Base-by-base conservation (phyloP, 2,113 vertebrate genomes). In the Nothobranchius furzeri region DNA sequence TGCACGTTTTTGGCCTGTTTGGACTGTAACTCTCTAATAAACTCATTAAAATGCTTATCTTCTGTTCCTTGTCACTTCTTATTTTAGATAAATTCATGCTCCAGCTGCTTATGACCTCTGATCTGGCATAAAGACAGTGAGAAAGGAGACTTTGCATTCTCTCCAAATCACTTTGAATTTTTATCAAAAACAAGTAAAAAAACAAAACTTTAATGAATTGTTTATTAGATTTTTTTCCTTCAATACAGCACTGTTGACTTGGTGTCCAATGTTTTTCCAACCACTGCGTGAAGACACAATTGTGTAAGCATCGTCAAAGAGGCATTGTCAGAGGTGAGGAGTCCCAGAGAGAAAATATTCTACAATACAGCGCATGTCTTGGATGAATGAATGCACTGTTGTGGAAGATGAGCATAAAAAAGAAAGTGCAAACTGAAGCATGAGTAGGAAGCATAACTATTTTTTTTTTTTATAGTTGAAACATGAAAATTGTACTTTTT, bases 161-260 rank as follows among this genome's bases (percentile, higher is more conserved):
- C 37, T 40, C 9, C 37, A 20, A 20, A 20, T 20, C 20, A 20
- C 20, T 20, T 20, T 20, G 20, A 20, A 20, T 20, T 20, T 20
- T 20, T 20, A 20, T 20, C 20, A 20, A 20, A 20, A 30, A 30
- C 30, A 30, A 30, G 20, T 30, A 30, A 30, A 30, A 40, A 40
- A 40, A 9, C 37, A 40, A 40, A 8, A 1, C 3, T 40, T 40
- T 40, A 8, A 1, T 81, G 78, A 64, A 78, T 11, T 40, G 40
- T 42, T 74, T 15, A 75, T 83, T 61, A 13, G 61, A 72, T 71
- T 61, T 64, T 3, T 42, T 78, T 48, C 35, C 36, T 25, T 81
- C 84, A 85, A 81, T 81, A 62, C 51, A 58, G 53, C 76, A 76
- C 75, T 89, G 83, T 83, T 25, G 37, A 46, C 61, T 43, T 68